Percentiles rank a stretch among this genome's conserved stretches.
Evolutionary conservation across 2,797 vertebrate genomes (phyloP).

Genomic region (Hemibagrus guttatus): DNA sequence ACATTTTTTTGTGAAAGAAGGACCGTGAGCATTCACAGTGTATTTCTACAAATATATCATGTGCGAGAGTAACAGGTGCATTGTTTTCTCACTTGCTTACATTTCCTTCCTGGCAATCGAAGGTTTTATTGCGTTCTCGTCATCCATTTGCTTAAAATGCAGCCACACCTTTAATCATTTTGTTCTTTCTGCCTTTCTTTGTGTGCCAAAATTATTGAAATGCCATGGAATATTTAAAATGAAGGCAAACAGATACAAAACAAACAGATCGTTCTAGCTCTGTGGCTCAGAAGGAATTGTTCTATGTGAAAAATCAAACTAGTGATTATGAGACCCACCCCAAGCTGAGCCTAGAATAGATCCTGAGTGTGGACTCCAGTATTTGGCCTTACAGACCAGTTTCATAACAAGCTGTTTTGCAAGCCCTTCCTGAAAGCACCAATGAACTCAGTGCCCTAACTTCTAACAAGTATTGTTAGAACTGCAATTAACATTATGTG

Average conservation of each 20-base stretch:
- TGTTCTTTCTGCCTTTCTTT: background rate
- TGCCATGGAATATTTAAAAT: background rate
- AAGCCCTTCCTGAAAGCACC: background rate
- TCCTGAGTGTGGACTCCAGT: background rate
- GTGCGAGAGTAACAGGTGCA: no score
- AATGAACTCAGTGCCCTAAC: background rate
- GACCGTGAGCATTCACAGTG: background rate
- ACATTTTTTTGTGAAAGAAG: background rate
- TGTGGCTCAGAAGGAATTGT: background rate
- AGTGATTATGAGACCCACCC: background rate
- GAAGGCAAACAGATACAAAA: background rate
- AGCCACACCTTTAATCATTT: background rate
- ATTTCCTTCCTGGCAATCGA: background rate
- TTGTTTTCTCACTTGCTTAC: background rate
- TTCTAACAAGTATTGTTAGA: background rate
- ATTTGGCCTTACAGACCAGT: background rate
- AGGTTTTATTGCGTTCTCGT: background rate
- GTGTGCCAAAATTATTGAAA: background rate
- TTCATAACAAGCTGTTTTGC: background rate
- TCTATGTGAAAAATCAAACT: background rate
- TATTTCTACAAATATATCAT: background rate
- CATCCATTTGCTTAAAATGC: slow-evolving; percentile 13
- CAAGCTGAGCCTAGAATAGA: background rate
- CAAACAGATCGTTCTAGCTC: background rate
- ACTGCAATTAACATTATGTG: background rate